phyloP scores from a whole-genome alignment of 2,113 vertebrate species.

The Oreocharis arfaki region DNA sequence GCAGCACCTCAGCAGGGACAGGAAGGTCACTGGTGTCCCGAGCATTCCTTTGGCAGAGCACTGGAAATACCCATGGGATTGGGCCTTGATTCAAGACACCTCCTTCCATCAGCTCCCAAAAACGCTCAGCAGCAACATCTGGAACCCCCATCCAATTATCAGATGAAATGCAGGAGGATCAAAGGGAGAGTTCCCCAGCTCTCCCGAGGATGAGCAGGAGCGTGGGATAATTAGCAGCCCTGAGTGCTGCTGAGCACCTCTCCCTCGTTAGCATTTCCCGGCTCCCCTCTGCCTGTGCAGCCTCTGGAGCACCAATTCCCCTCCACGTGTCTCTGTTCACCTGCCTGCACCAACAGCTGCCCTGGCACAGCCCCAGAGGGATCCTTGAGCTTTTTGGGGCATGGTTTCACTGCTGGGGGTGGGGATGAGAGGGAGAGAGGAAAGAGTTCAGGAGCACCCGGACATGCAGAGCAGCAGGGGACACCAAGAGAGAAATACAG shows the following conservation, averaged over 20 bases:
- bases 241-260: not conserved
- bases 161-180: constrained; percentile 29
- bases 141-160: constrained; percentile 1
- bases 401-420: not conserved
- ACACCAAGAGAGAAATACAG: not conserved
- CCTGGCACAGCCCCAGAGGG: not conserved
- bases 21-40: not conserved
- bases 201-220: constrained; percentile 5
- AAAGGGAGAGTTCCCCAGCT: constrained; percentile 22
- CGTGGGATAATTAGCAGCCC: constrained; percentile 37
- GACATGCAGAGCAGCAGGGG: not conserved
- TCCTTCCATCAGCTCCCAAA: not conserved
- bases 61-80: not conserved
- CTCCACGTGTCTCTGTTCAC: not conserved
- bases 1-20: not conserved
- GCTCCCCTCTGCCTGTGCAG: not conserved
- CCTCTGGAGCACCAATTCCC: not conserved
- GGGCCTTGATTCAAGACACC: not conserved
- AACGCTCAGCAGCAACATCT: not conserved
- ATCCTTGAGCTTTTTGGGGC: not conserved
- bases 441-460: not conserved
- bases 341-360: not conserved
- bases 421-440: not conserved
- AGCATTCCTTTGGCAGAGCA: not conserved
- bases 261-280: not conserved